phyloP scores from a whole-genome alignment of 2,797 vertebrate genomes.

The Sparus aurata region DNA sequence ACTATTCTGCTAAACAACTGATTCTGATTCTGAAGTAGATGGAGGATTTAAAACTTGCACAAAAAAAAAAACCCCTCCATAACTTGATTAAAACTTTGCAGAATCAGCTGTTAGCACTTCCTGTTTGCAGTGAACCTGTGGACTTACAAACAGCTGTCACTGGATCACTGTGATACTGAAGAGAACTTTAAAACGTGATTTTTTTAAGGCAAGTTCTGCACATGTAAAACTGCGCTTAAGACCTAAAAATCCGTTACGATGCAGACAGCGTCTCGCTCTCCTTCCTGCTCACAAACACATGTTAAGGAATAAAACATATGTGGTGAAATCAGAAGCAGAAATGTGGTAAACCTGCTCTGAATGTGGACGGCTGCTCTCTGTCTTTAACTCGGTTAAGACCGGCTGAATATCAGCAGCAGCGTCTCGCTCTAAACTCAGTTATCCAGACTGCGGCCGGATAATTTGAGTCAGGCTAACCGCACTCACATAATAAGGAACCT shows the following conservation, averaged over 20 bases:
- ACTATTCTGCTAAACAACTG: no score
- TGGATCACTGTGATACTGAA: no score
- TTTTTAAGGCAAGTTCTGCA: no score
- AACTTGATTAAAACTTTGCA: no score
- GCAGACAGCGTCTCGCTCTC: background rate
- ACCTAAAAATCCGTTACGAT: background rate
- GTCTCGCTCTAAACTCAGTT: constrained; percentile 15
- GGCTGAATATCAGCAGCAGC: background rate
- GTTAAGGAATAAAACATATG: background rate
- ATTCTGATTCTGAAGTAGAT: no score
- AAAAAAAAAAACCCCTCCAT: no score
- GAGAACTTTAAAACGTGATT: no score
- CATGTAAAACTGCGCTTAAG: no score
- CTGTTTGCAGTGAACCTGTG: no score
- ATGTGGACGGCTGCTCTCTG: background rate
- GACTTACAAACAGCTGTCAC: no score
- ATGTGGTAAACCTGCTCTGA: background rate
- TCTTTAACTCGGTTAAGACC: constrained; percentile 3
- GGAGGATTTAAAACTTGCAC: no score
- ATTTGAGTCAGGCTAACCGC: constrained; percentile 24
- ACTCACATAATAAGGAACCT: background rate
- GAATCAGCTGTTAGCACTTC: no score
- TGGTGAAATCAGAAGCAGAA: background rate
- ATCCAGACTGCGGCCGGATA: background rate
- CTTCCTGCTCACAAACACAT: background rate